A percentile compares a stretch with the other conserved stretches of the same genome.
Evolutionary conservation across 2,888 invertebrate species (phyloP).

Genomic region (Polyommatus iphigenia): DNA sequence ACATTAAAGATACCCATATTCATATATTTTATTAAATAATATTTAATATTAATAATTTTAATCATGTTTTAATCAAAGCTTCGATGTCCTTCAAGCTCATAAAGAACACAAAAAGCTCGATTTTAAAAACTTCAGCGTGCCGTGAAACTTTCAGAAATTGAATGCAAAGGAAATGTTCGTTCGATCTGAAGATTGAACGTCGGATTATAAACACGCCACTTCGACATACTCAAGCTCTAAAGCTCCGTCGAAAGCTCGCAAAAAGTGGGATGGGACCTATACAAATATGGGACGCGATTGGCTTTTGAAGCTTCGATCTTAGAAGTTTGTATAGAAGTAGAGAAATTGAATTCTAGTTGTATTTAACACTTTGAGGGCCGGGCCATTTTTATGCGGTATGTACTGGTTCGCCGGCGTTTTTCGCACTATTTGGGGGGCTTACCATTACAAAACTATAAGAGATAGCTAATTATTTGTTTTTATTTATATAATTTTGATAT

Average conservation of each 20-base stretch:
- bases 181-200: slow-evolving; percentile 15
- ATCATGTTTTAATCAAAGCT: neutral
- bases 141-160: slow-evolving; percentile 12
- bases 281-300: slow-evolving; percentile 5
- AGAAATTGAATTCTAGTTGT: neutral
- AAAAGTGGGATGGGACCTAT: slow-evolving; percentile 6
- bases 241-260: slow-evolving; percentile 5
- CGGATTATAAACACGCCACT: slow-evolving; percentile 14
- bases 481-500: too few species aligned
- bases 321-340: neutral
- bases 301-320: slow-evolving; percentile 9
- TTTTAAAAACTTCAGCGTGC: neutral
- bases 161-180: slow-evolving; percentile 8
- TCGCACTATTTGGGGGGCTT: too few species aligned
- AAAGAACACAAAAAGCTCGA: neutral
- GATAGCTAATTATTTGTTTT: too few species aligned
- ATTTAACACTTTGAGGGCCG: too few species aligned
- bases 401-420: too few species aligned
- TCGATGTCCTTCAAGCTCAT: neutral
- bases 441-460: too few species aligned
- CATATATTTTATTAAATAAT: neutral
- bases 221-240: slow-evolving; percentile 11
- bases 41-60: neutral
- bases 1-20: too few species aligned
- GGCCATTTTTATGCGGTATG: too few species aligned